Evolutionary conservation across 2,797 vertebrate genomes (phyloP).

Genomic region (Anguilla pacifica): DNA sequence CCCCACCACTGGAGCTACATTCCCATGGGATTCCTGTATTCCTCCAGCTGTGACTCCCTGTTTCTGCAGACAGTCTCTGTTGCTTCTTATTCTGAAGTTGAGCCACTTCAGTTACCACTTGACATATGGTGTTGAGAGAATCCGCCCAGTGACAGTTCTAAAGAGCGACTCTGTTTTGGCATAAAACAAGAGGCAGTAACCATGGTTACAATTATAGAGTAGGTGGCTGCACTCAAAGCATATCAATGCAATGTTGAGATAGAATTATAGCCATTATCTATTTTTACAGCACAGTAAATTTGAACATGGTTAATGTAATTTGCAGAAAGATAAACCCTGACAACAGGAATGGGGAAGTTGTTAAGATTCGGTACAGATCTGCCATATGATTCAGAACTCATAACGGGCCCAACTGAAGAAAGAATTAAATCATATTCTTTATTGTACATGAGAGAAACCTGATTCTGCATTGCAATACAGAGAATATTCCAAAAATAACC

Average conservation of each 20-base stretch:
- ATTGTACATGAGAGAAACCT: background rate
- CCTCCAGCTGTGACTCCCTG: background rate
- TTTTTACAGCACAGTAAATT: conserved; percentile 8
- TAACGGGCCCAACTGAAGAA: background rate
- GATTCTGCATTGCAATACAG: background rate
- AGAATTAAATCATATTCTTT: background rate
- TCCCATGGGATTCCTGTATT: background rate
- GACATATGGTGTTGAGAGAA: conserved; percentile 28
- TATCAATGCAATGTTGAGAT: conserved; percentile 31
- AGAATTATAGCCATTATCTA: conserved; percentile 33
- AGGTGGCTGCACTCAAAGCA: conserved; percentile 33
- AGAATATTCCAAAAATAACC: background rate
- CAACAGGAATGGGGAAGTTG: background rate
- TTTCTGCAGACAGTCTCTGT: conserved; percentile 28
- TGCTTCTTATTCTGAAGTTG: conserved; percentile 14
- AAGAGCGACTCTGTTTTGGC: conserved; percentile 18
- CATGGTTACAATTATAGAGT: conserved; percentile 49
- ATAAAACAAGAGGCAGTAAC: conserved; percentile 43
- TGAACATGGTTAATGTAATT: background rate
- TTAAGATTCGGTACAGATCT: background rate
- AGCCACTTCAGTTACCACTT: conserved; percentile 11
- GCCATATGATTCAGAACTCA: background rate
- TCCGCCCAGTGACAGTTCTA: conserved; percentile 27
- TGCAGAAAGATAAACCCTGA: background rate
- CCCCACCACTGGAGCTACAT: background rate